phyloP scores from a whole-genome alignment of 1,140 invertebrate species.

The Akabosia matsudoensis region DNA sequence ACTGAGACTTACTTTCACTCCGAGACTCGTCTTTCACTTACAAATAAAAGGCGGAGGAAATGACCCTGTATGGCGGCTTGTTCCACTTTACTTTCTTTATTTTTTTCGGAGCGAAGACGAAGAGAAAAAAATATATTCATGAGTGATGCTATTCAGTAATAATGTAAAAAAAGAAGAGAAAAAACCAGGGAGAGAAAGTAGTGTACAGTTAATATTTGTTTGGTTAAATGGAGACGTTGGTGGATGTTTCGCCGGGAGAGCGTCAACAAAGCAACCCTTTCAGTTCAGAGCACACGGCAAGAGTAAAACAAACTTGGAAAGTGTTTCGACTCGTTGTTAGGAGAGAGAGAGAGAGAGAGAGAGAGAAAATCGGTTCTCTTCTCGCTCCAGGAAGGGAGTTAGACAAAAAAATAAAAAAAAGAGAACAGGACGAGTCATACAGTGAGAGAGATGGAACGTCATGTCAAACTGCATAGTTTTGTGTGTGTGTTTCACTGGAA shows the following conservation, averaged over 20 bases:
- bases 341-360: too few species aligned
- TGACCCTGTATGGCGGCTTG: constrained; percentile 3
- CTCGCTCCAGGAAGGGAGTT: too few species aligned
- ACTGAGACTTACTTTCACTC: too few species aligned
- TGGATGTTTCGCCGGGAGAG: background rate
- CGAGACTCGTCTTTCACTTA: too few species aligned
- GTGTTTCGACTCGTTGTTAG: too few species aligned
- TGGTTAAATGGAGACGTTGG: background rate
- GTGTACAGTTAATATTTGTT: background rate
- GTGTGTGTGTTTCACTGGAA: too few species aligned
- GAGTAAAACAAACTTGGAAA: too few species aligned
- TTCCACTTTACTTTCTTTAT: background rate
- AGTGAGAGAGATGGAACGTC: too few species aligned
- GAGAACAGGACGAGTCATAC: too few species aligned
- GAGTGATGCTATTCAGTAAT: background rate
- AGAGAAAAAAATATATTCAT: background rate
- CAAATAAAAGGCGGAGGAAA: constrained; percentile 11
- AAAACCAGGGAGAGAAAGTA: background rate
- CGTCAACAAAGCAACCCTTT: constrained; percentile 9
- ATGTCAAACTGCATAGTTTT: too few species aligned
- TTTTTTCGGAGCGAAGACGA: background rate
- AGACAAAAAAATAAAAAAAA: too few species aligned
- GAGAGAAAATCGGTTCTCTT: too few species aligned
- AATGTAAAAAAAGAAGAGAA: background rate
- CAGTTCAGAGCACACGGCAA: constrained; percentile 2